Base-by-base conservation (phyloP, 2,113 vertebrate species). In the Ardeotis arabs region DNA sequence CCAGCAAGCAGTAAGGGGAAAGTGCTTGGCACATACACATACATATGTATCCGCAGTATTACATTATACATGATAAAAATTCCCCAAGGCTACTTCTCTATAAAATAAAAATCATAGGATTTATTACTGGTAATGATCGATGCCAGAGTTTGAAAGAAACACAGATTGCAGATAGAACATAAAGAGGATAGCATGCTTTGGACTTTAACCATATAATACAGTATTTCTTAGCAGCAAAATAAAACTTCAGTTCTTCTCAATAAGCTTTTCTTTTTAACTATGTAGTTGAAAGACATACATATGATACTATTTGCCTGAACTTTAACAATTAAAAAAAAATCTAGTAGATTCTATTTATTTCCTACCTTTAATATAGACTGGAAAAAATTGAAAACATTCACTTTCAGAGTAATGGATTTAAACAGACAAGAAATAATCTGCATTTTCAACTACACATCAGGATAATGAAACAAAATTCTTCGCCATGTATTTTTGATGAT, bases 401-500 rank as follows among this genome's bases (percentile, higher is more conserved):
- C 68, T 80, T 87, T 89, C 84, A 89, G 4, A 33, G 28, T 60
- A 68, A 86, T 62, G 21, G 75, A 88, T 95, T 87, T 72, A 92
- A 88, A 81, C 33, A 60, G 47, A 39, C 60, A 86, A 90, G 60
- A 59, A 81, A 83, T 63, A 69, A 94, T 62, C 35, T 68, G 14
- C n/a, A 50, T 86, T 89, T 96, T 75, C 74, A 87, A 63, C n/a
- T 56, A 12, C 37, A 14, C 45, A 86, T 59, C 84, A 76, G 33
- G 35, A 76, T 72, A 89, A 96, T 44, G 25, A 95, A 95, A 66
- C 28, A 53, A 95, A 75, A 59, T 58, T 79, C 62, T 45, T 68
- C 53, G 3, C 21, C 67, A 77, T 84, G 63, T 29, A 93, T 59
- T 93, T 84, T 93, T 95, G 96, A 94, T 75, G 24, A 44, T 77